Evolutionary conservation across 2,888 invertebrate genomes (phyloP).

Genomic region (Scelioninae gen. 1): DNA sequence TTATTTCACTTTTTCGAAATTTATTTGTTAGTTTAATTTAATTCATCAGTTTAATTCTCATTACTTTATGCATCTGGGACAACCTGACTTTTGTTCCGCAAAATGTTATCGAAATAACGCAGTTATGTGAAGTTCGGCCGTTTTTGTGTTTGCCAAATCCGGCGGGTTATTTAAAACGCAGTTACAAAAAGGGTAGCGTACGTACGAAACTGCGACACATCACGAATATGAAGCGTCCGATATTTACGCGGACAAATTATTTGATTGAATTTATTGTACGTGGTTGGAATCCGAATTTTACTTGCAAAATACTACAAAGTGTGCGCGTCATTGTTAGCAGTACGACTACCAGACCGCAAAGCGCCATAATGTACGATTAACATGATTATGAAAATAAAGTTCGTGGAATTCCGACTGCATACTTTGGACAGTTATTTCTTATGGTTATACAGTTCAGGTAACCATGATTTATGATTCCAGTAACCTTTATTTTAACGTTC

Average conservation of each 20-base stretch:
- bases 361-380: constrained; percentile 58
- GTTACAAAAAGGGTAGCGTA: constrained; percentile 28
- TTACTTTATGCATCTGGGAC: too few relatives aligned
- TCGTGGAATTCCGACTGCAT: constrained; percentile 49
- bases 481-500: constrained; percentile 32
- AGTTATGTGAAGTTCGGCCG: not conserved
- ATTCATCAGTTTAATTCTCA: too few relatives aligned
- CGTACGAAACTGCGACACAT: constrained; percentile 40
- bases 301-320: constrained; percentile 26
- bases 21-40: too few relatives aligned
- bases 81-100: constrained; percentile 6
- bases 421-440: constrained; percentile 53
- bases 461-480: constrained; percentile 49
- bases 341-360: constrained; percentile 23
- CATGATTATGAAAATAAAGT: constrained; percentile 66
- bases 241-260: constrained; percentile 57
- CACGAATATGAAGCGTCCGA: constrained; percentile 47
- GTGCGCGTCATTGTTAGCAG: constrained; percentile 22
- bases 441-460: constrained; percentile 43
- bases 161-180: constrained; percentile 34
- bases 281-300: constrained; percentile 43
- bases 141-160: constrained; percentile 35
- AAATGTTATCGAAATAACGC: constrained; percentile 24
- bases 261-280: constrained; percentile 62
- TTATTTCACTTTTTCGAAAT: too few relatives aligned